A percentile compares a stretch with the other conserved stretches of the same genome.
Conservation (phyloP, 2,113 vertebrate genomes). For the Strigops habroptila region DNA sequence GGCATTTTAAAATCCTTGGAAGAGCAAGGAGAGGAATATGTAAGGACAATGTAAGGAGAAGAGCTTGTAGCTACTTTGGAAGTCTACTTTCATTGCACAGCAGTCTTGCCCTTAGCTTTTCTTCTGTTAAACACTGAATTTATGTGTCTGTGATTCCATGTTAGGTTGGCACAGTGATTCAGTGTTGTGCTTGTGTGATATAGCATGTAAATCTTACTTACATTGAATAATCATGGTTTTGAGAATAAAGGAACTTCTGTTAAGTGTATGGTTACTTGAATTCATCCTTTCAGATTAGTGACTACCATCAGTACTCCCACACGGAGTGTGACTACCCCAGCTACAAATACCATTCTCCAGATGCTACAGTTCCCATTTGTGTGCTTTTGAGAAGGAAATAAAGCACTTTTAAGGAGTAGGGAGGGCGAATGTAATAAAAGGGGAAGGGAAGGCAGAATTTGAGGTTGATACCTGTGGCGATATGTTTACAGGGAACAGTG, state of each 20-base stretch:
- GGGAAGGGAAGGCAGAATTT: not conserved
- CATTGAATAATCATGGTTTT: slow-evolving; percentile 23
- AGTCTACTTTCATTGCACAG: not conserved
- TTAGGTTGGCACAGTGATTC: not conserved
- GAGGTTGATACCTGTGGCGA: not conserved
- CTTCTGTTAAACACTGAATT: not conserved
- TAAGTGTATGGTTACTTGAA: slow-evolving; percentile 30
- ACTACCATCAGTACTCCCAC: slow-evolving; percentile 28
- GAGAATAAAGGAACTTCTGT: slow-evolving; percentile 10
- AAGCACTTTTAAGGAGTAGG: not conserved
- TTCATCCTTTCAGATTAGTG: slow-evolving; percentile 37
- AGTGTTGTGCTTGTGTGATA: not conserved
- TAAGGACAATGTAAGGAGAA: not conserved
- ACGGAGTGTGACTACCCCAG: slow-evolving; percentile 34
- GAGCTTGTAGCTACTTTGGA: not conserved
- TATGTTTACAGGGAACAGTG: not conserved
- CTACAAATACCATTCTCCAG: slow-evolving; percentile 50
- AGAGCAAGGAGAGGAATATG: not conserved
- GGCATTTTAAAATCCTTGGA: not conserved
- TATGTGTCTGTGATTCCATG: not conserved
- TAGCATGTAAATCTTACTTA: slow-evolving; percentile 6
- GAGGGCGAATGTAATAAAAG: not conserved
- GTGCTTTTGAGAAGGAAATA: not conserved
- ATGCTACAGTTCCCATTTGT: slow-evolving; percentile 29
- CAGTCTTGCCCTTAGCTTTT: not conserved